phyloP scores from a whole-genome alignment of 2,113 vertebrate species.

The Alligator sinensis region DNA sequence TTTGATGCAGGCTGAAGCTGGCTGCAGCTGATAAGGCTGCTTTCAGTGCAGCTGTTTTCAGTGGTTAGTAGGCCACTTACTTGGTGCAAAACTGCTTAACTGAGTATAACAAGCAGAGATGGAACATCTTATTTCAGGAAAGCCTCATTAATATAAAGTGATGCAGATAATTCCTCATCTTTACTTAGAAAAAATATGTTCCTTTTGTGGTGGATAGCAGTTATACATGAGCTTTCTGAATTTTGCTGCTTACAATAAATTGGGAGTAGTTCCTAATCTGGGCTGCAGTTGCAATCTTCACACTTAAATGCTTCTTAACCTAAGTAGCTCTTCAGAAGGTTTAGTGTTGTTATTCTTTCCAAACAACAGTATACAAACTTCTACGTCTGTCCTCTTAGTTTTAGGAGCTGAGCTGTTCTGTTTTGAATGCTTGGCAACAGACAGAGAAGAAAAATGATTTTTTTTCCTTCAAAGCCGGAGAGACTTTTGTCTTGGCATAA shows the following conservation, averaged over 20 bases:
- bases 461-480: neutral
- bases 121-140: neutral
- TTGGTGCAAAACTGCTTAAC: conserved; percentile 15
- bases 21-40: conserved; percentile 18
- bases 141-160: neutral
- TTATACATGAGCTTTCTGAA: neutral
- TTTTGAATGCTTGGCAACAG: neutral
- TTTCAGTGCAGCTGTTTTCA: neutral
- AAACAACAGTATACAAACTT: neutral
- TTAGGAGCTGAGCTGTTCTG: too few species aligned
- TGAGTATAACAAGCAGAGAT: conserved; percentile 5
- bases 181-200: neutral
- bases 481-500: too few species aligned
- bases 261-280: neutral
- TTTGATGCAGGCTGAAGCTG: conserved; percentile 17
- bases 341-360: neutral
- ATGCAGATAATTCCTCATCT: neutral
- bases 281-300: neutral
- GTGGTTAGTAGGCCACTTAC: neutral
- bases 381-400: neutral
- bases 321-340: neutral
- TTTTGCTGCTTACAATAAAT: too few species aligned
- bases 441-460: neutral
- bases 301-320: neutral
- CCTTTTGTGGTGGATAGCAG: neutral